phyloP scores from a whole-genome alignment of 2,797 vertebrate species.

The Clarias fuscus region DNA sequence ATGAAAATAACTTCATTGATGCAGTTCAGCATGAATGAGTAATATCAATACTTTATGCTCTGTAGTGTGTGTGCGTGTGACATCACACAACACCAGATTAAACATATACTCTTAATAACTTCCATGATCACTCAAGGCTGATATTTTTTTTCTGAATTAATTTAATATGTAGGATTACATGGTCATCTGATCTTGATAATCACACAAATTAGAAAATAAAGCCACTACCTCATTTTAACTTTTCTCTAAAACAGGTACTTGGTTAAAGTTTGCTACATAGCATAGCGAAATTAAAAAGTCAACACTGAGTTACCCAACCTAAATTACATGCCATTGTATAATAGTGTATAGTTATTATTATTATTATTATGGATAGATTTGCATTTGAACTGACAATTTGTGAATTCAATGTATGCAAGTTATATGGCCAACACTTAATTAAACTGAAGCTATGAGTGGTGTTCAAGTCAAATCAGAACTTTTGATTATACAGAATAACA shows the following conservation, averaged over 20 bases:
- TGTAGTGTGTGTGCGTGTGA: neutral
- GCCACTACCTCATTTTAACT: neutral
- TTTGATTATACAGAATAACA: neutral
- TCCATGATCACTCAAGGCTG: neutral
- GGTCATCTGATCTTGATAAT: neutral
- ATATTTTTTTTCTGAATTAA: neutral
- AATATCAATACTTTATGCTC: neutral
- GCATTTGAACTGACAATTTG: neutral
- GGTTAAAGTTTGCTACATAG: neutral
- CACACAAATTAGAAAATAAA: slow-evolving; percentile 3
- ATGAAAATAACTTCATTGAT: slow-evolving; percentile 16
- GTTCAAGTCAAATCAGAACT: no score
- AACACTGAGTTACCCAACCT: no score
- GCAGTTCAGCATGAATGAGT: neutral
- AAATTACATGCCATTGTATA: neutral
- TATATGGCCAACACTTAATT: neutral
- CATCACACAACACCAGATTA: neutral
- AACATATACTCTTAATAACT: neutral
- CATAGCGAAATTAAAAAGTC: neutral
- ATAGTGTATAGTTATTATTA: neutral
- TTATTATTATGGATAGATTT: no score
- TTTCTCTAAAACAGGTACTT: neutral
- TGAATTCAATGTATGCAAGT: neutral
- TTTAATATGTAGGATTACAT: neutral
- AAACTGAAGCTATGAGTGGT: no score